Base-by-base conservation (phyloP, 2,888 invertebrate genomes). In the Standfussiana lucernea region DNA sequence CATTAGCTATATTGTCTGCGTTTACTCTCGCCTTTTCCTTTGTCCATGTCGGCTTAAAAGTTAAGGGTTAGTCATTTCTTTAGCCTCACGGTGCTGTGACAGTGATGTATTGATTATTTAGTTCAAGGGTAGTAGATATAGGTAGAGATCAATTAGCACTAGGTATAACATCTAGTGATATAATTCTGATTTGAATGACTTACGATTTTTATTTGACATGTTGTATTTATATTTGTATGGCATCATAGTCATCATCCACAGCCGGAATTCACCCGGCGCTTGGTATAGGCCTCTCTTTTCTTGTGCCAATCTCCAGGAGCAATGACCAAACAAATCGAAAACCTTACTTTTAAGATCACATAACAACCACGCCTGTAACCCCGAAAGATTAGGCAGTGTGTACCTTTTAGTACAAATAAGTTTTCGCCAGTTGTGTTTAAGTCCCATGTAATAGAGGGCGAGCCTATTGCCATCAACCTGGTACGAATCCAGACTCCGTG, bases 1-100 rank as follows among this genome's bases (percentile, higher is more conserved):
- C 88, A 88, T 87, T 89, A 89, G 89, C 88, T 75, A 61, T 72
- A 84, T 84, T 86, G 84, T 84, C 68, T 86, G 84, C 75, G 15
- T 47, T 67, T 65, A 72, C 47, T 68, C 75, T 79, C 72, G 72
- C 56, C 21, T 70, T 76, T 80, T 73, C 75, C 70, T 82, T 82
- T 84, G 85, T 72, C 40, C 56, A 18, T 53, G n/a, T 21, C 45
- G 32, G 67, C 40, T 78, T 45, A 79, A 85, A 83, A 62, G 74
- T 72, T 40, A 62, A 72, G 47, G 32, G 65, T 65, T 70, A 83
- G 78, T 72, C 71, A 64, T 72, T 62, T 40, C 35, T 18, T 61
- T 32, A 47, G 59, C 53, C 45, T 37, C 37, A 69, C 37, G 28
- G 13, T 42, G 42, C 32, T 59, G 21, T 77, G 83, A 72, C 71